phyloP scores from a whole-genome alignment of 2,797 vertebrate species.

The Heteromormyrus szaboi region DNA sequence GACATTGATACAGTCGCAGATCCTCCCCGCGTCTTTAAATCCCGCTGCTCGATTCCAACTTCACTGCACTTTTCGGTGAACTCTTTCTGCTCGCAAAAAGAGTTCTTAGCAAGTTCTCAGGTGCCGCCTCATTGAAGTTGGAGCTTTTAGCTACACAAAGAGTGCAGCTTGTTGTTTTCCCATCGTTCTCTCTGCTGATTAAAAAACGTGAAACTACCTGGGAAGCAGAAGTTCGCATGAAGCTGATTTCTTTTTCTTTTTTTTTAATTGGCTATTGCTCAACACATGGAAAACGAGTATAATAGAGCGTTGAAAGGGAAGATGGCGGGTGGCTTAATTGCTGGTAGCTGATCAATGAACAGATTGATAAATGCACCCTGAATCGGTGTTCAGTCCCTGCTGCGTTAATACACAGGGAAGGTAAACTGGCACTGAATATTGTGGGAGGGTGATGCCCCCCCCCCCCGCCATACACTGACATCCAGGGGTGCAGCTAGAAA shows the following conservation, averaged over 20 bases:
- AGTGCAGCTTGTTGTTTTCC: neutral
- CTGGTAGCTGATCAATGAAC: neutral
- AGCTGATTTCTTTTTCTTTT: neutral
- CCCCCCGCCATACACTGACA: neutral
- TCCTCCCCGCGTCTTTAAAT: neutral
- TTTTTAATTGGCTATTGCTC: neutral
- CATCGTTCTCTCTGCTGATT: neutral
- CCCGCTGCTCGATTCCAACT: neutral
- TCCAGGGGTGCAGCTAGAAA: neutral
- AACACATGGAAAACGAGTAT: neutral
- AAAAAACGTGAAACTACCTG: neutral
- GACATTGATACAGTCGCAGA: neutral
- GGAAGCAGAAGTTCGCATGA: neutral
- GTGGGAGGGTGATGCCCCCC: neutral
- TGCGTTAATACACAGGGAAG: neutral
- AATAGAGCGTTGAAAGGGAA: neutral
- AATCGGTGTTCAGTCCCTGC: neutral
- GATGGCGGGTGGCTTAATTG: neutral
- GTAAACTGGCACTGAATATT: neutral
- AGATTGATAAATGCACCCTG: neutral
- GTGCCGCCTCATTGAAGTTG: neutral
- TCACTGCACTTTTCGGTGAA: neutral
- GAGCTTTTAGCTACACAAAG: neutral
- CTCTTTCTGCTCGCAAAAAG: neutral
- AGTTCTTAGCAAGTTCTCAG: neutral